Evolutionary conservation across 1,140 invertebrate species (phyloP).

Genomic region (Pogonognathellus flavescens): DNA sequence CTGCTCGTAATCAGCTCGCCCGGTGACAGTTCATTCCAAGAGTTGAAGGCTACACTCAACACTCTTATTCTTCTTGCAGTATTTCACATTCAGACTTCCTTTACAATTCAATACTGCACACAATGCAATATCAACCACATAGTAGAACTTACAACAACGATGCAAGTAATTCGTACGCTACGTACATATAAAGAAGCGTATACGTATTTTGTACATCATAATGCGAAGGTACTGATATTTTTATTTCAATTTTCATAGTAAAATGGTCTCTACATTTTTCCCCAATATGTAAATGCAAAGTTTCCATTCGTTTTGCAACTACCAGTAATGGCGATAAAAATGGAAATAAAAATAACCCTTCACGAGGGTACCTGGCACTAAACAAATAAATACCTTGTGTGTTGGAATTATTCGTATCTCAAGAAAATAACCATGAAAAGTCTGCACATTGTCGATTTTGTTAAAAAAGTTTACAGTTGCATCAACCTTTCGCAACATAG

Average conservation of each 20-base stretch:
- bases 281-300: not conserved
- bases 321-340: not conserved
- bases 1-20: conserved; percentile 45
- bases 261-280: not conserved
- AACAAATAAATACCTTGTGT: not conserved
- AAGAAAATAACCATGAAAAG: not conserved
- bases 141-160: not conserved
- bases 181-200: not conserved
- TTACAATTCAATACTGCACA: conserved; percentile 21
- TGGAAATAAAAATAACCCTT: conserved; percentile 44
- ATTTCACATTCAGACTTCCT: conserved; percentile 19
- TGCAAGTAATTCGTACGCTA: not conserved
- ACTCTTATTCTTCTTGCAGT: conserved; percentile 44
- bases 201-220: not conserved
- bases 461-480: not conserved
- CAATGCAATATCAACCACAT: conserved; percentile 1
- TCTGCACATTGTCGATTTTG: not conserved
- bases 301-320: conserved; percentile 15
- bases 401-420: conserved; percentile 2
- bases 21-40: conserved; percentile 49
- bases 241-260: conserved; percentile 1
- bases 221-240: not conserved
- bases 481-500: conserved; percentile 25
- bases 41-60: conserved; percentile 49
- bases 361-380: not conserved